phyloP scores from a whole-genome alignment of 2,797 vertebrate species.

The Lutjanus campechanus region DNA sequence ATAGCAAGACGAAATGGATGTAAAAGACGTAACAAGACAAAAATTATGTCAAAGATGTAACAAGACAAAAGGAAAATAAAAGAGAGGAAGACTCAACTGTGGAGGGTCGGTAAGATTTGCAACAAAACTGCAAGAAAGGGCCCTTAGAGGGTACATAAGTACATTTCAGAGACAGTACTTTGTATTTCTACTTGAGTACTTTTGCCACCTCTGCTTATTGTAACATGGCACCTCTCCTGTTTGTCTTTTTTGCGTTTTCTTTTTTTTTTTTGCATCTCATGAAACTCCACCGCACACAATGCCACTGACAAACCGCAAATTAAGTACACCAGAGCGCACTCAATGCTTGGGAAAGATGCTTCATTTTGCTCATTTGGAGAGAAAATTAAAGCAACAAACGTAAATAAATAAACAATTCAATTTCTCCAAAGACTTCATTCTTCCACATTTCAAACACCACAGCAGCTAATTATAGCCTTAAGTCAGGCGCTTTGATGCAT shows the following conservation, averaged over 20 bases:
- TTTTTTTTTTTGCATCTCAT: not conserved
- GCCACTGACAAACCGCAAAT: constrained; percentile 18
- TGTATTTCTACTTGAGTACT: too few species aligned
- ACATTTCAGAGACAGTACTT: too few species aligned
- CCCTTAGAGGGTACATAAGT: too few species aligned
- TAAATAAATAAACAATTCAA: constrained; percentile 82
- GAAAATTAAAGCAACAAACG: constrained; percentile 76
- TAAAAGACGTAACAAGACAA: too few species aligned
- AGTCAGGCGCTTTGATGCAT: constrained; percentile 86
- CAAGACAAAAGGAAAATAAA: too few species aligned
- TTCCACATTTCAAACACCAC: constrained; percentile 81
- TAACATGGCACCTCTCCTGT: constrained; percentile 5
- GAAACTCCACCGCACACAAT: constrained; percentile 14
- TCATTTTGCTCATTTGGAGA: constrained; percentile 44
- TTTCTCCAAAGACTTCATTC: constrained; percentile 77
- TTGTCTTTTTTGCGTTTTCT: too few species aligned
- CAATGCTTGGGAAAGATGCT: constrained; percentile 26
- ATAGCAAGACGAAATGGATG: too few species aligned
- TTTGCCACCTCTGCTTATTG: not conserved
- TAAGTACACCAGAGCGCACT: not conserved
- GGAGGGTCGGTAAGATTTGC: too few species aligned
- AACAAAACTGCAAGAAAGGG: too few species aligned
- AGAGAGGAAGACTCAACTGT: too few species aligned
- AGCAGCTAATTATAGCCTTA: constrained; percentile 86
- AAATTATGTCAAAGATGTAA: too few species aligned